phyloP scores from a whole-genome alignment of 2,797 vertebrate genomes.

The Chelidonichthys spinosus region DNA sequence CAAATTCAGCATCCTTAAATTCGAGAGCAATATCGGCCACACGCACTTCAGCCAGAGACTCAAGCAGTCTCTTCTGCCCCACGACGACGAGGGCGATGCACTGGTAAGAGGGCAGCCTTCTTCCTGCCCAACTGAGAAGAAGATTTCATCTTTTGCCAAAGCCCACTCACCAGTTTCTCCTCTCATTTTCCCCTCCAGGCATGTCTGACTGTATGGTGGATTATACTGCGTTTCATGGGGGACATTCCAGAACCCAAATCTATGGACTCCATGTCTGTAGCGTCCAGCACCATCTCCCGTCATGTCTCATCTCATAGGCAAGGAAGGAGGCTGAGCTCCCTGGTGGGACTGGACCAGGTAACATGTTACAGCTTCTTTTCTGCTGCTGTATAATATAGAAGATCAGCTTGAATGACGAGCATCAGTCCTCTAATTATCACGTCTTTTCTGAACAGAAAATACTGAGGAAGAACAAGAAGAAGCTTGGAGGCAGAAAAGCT shows the following conservation, averaged over 20 bases:
- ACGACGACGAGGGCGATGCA: conserved; percentile 89
- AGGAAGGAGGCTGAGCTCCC: conserved; percentile 77
- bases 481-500: conserved; percentile 64
- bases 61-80: conserved; percentile 88
- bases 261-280: conserved; percentile 43
- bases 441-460: conserved; percentile 74
- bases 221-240: conserved; percentile 95
- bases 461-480: conserved; percentile 81
- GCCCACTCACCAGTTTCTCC: background rate
- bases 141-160: background rate
- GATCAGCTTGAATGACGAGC: background rate
- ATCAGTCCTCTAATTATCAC: background rate
- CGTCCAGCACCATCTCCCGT: conserved; percentile 41
- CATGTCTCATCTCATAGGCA: conserved; percentile 43
- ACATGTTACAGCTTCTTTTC: background rate
- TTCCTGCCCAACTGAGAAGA: background rate
- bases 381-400: background rate
- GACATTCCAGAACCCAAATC: conserved; percentile 89
- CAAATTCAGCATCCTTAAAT: conserved; percentile 89
- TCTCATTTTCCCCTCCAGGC: conserved; percentile 77
- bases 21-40: conserved; percentile 82
- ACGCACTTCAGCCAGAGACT: conserved; percentile 82
- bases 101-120: conserved; percentile 77
- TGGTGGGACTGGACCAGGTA: conserved; percentile 86
- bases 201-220: conserved; percentile 88